These are phyloP conservation scores for Cairina moschata DNA, from an alignment of 2,113 vertebrate species.

Conservation along the genomic window DNA sequence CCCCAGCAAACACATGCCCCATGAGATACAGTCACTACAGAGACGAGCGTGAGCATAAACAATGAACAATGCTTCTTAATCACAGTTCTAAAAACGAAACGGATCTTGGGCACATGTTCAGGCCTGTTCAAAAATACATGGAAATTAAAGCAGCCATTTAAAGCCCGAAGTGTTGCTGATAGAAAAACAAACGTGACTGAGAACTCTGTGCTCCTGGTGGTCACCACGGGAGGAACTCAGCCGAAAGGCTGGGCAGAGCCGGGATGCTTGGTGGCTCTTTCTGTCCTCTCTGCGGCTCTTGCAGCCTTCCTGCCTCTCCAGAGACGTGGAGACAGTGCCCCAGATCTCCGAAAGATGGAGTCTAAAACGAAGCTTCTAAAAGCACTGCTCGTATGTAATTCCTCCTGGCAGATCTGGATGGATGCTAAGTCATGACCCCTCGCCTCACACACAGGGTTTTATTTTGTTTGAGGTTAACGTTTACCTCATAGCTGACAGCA, in stretches of 20 bases:
- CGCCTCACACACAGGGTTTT: background rate
- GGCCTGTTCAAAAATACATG: background rate
- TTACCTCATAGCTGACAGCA: background rate
- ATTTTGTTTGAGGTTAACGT: background rate
- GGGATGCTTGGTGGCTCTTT: background rate
- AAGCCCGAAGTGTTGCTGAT: background rate
- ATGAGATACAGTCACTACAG: background rate
- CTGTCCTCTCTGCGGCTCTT: background rate
- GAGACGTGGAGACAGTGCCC: background rate
- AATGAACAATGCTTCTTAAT: background rate
- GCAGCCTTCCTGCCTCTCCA: background rate
- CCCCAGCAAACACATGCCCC: background rate
- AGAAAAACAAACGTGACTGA: background rate
- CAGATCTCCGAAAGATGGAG: background rate
- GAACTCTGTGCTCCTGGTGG: background rate
- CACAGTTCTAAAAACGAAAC: background rate
- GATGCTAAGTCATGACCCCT: background rate
- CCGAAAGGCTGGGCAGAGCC: background rate
- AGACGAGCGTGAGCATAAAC: background rate
- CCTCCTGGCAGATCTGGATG: background rate
- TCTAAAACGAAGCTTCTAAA: background rate
- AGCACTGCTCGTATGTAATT: background rate
- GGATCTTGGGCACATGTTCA: background rate
- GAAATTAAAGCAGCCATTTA: background rate
- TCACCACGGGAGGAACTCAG: background rate